Evolutionary conservation across 2,113 vertebrate species (phyloP).

Genomic region (Podarcis muralis): DNA sequence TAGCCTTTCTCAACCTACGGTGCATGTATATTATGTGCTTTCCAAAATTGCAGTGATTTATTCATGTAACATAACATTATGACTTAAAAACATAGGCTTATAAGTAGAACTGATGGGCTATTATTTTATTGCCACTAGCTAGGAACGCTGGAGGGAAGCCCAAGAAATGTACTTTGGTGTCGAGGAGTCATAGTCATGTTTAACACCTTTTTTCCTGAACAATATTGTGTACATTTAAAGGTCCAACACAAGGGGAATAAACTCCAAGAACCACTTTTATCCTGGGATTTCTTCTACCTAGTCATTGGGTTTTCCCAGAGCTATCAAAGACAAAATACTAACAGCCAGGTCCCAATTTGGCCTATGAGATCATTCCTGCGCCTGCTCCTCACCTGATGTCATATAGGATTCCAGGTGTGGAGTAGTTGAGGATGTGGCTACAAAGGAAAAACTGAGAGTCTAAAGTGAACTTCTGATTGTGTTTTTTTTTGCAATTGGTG

Average conservation of each 20-base stretch:
- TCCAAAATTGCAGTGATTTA: constrained; percentile 9
- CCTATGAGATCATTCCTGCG: too few species aligned
- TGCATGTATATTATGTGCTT: background rate
- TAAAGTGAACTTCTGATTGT: too few species aligned
- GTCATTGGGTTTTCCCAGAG: background rate
- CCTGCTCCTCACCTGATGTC: too few species aligned
- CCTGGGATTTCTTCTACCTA: background rate
- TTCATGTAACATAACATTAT: background rate
- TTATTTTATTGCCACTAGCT: background rate
- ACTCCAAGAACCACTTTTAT: background rate
- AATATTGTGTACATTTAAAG: background rate
- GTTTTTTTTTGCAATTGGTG: too few species aligned
- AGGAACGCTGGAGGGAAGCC: background rate
- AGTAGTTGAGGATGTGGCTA: too few species aligned
- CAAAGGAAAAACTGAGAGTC: too few species aligned
- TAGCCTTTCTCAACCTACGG: background rate
- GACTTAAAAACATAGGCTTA: background rate
- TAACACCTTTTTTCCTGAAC: background rate
- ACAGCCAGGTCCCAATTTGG: too few species aligned
- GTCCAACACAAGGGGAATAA: background rate
- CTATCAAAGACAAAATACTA: background rate
- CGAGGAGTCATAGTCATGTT: background rate
- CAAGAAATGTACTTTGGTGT: background rate
- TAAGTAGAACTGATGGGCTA: background rate
- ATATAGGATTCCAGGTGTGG: too few species aligned